Evolutionary conservation across 1,140 invertebrate genomes (phyloP).

Genomic region (Rhopalosiphum padi): DNA sequence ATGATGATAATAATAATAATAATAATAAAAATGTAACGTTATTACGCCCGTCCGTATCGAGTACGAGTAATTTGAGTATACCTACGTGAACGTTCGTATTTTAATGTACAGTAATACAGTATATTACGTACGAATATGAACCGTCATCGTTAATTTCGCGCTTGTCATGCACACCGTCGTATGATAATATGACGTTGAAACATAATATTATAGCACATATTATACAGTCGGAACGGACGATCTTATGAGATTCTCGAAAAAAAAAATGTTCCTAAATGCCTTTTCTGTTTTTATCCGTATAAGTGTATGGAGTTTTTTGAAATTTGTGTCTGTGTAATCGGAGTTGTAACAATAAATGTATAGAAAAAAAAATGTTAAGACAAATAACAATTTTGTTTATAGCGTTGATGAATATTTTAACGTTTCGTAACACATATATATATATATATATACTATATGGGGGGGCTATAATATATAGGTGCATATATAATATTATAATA

Average conservation of each 20-base stretch:
- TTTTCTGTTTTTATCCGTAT: not conserved
- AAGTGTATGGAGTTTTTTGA: not conserved
- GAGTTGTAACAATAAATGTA: not conserved
- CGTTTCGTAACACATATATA: not conserved
- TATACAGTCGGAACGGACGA: not conserved
- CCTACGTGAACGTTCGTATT: not conserved
- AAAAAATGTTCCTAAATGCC: not conserved
- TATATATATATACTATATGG: not conserved
- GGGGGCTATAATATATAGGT: too few species aligned
- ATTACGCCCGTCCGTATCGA: not conserved
- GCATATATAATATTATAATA: not conserved
- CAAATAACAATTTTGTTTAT: not conserved
- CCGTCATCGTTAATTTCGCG: constrained; percentile 18
- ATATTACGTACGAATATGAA: not conserved
- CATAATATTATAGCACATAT: not conserved
- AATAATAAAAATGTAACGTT: not conserved
- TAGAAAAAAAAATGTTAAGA: not conserved
- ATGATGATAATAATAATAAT: constrained; percentile 9
- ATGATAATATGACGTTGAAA: not conserved
- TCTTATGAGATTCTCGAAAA: not conserved
- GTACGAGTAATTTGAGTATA: not conserved
- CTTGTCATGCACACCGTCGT: not conserved
- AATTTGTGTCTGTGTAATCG: not conserved
- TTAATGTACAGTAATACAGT: not conserved
- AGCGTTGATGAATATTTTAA: not conserved